Base-by-base conservation (phyloP, 2,888 invertebrate genomes). In the Dryocosmus kuriphilus region DNA sequence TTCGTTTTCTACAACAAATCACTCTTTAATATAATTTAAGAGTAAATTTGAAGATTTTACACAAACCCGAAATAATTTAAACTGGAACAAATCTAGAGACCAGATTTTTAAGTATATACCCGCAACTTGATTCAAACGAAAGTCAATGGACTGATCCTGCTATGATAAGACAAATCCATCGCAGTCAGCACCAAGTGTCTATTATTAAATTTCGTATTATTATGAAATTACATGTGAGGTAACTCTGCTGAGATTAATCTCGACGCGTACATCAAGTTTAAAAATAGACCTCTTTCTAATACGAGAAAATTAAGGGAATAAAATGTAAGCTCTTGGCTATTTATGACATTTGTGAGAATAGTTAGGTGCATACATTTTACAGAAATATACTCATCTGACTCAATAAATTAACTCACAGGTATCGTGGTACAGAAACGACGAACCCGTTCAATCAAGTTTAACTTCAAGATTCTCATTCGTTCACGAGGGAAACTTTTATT, bases 341-440 rank as follows among this genome's bases (percentile, higher is more conserved):
- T n/a, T 3, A n/a, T 14, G 32, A 32, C 32, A 32, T 7, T 32
- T 32, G 7, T 7, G 32, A 32, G 32, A 32, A 32, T 32, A 7
- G 2, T 32, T 16, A 16, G 4, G 14, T 16, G 16, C 14, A 41
- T 16, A 41, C 4, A 41, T 41, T 41, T 14, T 16, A 16, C 16
- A 16, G 6, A 16, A 41, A 41, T 41, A 41, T 41, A 41, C 1
- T 82, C 4, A 5, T 24, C 22, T 38, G 16, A 2, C 7, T 51
- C 27, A 19, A 19, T 9, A 16, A 8, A 46, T 46, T 8, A 27
- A 3, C 24, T 83, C 82, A 79, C 85, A 98, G 97, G 95, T 98
- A 85, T 96, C 95, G 87, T 98, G 98, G 97, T 96, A 95, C 90
- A 95, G 96, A 87, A 97, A 98, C 91, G 96, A 97, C 90, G 94